Evolutionary conservation across 2,113 vertebrate species (phyloP).

Genomic region (Myxocyprinus asiaticus): DNA sequence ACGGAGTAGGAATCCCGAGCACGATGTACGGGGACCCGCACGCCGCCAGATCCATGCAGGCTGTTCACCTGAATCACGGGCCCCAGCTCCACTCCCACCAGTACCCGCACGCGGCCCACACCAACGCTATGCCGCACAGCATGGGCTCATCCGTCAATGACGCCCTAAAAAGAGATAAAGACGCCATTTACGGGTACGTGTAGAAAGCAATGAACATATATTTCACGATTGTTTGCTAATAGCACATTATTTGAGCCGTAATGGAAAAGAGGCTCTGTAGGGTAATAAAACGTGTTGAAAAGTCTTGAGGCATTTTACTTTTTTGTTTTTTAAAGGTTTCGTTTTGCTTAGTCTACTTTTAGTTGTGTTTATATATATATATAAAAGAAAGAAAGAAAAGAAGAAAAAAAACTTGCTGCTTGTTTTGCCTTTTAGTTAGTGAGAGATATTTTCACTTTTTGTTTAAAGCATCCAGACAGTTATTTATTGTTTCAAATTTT

Average conservation of each 20-base stretch:
- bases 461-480: background rate
- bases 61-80: slow-evolving; percentile 96
- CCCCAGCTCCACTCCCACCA: slow-evolving; percentile 96
- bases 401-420: too few relatives aligned
- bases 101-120: slow-evolving; percentile 94
- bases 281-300: background rate
- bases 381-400: too few relatives aligned
- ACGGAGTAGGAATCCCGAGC: slow-evolving; percentile 96
- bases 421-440: background rate
- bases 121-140: slow-evolving; percentile 94
- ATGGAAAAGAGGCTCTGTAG: background rate
- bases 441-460: background rate
- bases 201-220: slow-evolving; percentile 39
- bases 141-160: slow-evolving; percentile 99
- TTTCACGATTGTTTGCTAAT: background rate
- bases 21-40: slow-evolving; percentile 99
- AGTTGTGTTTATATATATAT: background rate
- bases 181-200: slow-evolving; percentile 98
- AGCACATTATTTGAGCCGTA: slow-evolving; percentile 20
- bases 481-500: background rate
- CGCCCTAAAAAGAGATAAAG: slow-evolving; percentile 99
- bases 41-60: slow-evolving; percentile 95
- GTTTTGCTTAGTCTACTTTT: background rate
- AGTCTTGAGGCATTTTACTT: background rate
- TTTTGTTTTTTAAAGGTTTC: background rate